A percentile compares a stretch with the other conserved stretches of the same genome.
These are phyloP conservation scores for Hypena proboscidalis DNA, from an alignment of 2,888 invertebrate genomes.

Conservation along the genomic window DNA sequence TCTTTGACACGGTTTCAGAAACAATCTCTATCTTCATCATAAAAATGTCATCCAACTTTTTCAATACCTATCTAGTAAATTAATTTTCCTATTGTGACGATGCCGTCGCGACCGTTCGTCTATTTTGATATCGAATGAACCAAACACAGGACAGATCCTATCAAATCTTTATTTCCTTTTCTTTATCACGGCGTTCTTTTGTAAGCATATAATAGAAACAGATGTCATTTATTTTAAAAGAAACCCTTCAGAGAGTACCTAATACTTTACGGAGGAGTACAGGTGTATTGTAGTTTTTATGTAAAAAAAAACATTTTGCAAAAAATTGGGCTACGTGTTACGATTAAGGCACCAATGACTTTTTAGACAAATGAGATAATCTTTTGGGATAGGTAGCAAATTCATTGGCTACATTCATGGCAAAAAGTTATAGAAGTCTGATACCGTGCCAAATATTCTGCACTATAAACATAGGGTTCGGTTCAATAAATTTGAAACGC, in stretches of 20 bases:
- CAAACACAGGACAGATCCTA: slow-evolving; percentile 42
- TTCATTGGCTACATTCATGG: too few relatives aligned
- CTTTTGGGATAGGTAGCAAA: too few relatives aligned
- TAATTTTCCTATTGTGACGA: slow-evolving; percentile 26
- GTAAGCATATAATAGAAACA: slow-evolving; percentile 47
- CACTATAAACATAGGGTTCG: too few relatives aligned
- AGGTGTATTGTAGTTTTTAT: too few relatives aligned
- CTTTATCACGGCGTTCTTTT: slow-evolving; percentile 50
- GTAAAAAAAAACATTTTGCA: too few relatives aligned
- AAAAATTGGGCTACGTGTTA: too few relatives aligned
- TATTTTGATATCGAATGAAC: slow-evolving; percentile 39
- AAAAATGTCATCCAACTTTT: not conserved
- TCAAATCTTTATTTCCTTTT: slow-evolving; percentile 56
- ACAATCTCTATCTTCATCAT: too few relatives aligned
- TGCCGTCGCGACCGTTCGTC: slow-evolving; percentile 17
- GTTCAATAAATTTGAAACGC: not conserved
- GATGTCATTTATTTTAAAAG: slow-evolving; percentile 45
- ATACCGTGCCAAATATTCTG: too few relatives aligned
- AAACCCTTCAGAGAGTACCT: slow-evolving; percentile 13
- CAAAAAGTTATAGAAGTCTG: too few relatives aligned
- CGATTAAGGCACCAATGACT: too few relatives aligned
- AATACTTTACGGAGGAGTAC: not conserved
- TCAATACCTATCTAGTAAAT: slow-evolving; percentile 5
- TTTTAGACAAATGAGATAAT: too few relatives aligned
- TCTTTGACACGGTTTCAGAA: too few relatives aligned